Evolutionary conservation across 2,888 invertebrate species (phyloP), one percentile per base, ranked within the genome.

Genomic region (Lithophane leautieri): DNA sequence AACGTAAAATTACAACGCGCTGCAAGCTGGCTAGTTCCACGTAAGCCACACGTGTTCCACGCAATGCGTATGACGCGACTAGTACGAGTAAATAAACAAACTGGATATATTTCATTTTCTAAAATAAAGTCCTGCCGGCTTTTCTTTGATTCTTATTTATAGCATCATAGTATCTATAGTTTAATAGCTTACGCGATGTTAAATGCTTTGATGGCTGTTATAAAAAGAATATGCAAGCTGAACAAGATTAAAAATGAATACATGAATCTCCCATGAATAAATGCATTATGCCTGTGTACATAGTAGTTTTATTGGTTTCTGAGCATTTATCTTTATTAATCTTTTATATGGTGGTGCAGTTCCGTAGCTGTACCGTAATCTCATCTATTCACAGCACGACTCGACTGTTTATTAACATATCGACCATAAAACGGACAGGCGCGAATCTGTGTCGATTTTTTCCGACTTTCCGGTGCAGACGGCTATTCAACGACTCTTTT

Each of bases 351-450:
- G 83, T 77, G 70, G 70, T 86, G 76, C 73, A 86, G 82, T 86
- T 86, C 73, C 80, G 84, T 85, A 76, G 72, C 34, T 71, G 76
- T 79, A 82, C 89, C 87, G 91, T 90, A 91, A 91, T 91, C 91
- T 92, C 92, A 90, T 92, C 90, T 89, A 94, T 95, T 94, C 94
- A 92, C 88, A 91, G 91, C 95, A 94, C 94, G 95, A n/a, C n/a
- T 94, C 92, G 91, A 91, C 90, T 94, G 92, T 95, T 94, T 95
- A 95, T 95, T 95, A 95, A 94, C 95, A 95, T 95, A 95, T 94
- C 93, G 93, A 90, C 93, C 92, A 94, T 94, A 94, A 94, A 94
- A 92, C 92, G 92, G 90, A 89, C 90, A 90, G 91, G 91, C 92
- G 92, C 91, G 92, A 92, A 92, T 92, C 91, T 91, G 88, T 90